A percentile compares a stretch with the other conserved stretches of the same genome.
Evolutionary conservation across 1,140 invertebrate species (phyloP).

Genomic region (Agrilus planipennis): DNA sequence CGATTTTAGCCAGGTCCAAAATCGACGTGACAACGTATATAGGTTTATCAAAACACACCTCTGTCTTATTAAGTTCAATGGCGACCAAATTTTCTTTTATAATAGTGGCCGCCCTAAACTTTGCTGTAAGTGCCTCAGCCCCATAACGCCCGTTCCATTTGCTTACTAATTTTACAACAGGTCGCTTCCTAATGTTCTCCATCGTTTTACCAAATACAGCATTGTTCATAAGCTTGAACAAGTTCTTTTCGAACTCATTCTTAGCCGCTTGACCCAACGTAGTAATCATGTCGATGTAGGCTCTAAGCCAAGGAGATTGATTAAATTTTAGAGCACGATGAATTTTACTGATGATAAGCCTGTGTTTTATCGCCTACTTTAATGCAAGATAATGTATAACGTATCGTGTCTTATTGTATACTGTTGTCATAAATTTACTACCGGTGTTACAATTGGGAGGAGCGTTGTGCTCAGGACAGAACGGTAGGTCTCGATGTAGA

Average conservation of each 20-base stretch:
- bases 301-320: conserved; percentile 29
- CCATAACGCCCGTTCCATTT: conserved; percentile 5
- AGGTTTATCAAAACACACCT: conserved; percentile 2
- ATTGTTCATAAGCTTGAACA: conserved; percentile 5
- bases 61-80: neutral
- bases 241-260: conserved; percentile 4
- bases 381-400: conserved; percentile 31
- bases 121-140: neutral
- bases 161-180: conserved; percentile 1
- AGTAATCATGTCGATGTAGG: conserved; percentile 33
- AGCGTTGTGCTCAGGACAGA: conserved; percentile 25
- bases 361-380: conserved; percentile 22
- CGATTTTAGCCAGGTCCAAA: conserved; percentile 1
- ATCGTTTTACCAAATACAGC: conserved; percentile 1
- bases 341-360: conserved; percentile 27
- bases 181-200: conserved; percentile 1
- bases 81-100: neutral
- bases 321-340: conserved; percentile 30
- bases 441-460: conserved; percentile 11
- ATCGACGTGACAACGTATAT: conserved; percentile 7
- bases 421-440: conserved; percentile 3
- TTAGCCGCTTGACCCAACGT: conserved; percentile 1
- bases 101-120: neutral
- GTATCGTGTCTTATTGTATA: conserved; percentile 25
- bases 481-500: conserved; percentile 31